Base-by-base conservation (phyloP, 2,888 invertebrate genomes). In the Crepidodera aurea region DNA sequence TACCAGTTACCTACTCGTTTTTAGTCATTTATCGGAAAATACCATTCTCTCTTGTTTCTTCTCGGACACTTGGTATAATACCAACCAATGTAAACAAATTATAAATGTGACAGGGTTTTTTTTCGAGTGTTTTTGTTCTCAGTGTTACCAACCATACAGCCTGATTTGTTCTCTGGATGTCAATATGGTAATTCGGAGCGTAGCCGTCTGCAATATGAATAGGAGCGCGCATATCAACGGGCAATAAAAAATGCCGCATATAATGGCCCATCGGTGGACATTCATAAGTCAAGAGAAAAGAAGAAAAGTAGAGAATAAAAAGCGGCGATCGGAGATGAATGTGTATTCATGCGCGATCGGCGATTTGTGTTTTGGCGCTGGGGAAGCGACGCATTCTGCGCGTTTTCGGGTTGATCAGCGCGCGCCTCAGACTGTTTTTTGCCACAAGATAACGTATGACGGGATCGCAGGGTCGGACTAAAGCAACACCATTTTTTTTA, bases 311-410 rank as follows among this genome's bases (percentile, higher is more conserved):
- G 72, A 64, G 60, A 65, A 68, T 67, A 73, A 79, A 78, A 79
- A 78, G 75, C 74, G 71, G 75, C 71, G 74, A 68, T 13, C 22
- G 76, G 76, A 77, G 78, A 78, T 78, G 79, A 79, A 79, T 79
- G 78, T 75, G 74, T 77, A 76, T 77, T 75, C 76, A 76, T 77
- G 76, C 76, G 77, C 75, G 78, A 70, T 71, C 73, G 73, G 72
- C 78, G 78, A 80, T 80, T 79, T 79, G 79, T 79, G 79, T 79
- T 79, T 80, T 80, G 78, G 79, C 80, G 80, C 79, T 79, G 77
- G 69, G 51, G 72, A 72, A 75, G 78, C 78, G 77, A 78, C 77
- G 79, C 78, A 77, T 79, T 79, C 78, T 77, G 73, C 77, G 76
- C 78, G 77, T 70, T 73, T 72, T 69, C 65, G 69, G 69, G 67